Evolutionary conservation across 2,888 invertebrate genomes (phyloP).

Genomic region (Eurois occulta): DNA sequence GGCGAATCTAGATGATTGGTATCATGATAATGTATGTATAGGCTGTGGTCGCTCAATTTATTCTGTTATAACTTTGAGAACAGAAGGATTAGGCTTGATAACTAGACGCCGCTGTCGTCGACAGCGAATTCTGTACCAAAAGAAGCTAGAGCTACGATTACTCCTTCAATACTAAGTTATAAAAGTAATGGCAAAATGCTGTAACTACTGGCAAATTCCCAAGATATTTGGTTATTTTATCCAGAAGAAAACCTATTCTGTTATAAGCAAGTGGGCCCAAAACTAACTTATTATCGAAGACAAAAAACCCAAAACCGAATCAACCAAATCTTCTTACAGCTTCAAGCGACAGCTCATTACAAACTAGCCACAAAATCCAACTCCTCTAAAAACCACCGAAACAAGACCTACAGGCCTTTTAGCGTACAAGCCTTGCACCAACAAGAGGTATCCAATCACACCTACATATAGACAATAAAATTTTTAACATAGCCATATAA

Average conservation of each 20-base stretch:
- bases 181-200: not conserved
- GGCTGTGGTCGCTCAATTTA: not conserved
- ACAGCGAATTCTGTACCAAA: not conserved
- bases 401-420: slow-evolving; percentile 31
- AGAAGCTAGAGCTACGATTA: not conserved
- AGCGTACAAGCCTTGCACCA: slow-evolving; percentile 33
- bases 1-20: slow-evolving; percentile 7
- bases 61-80: not conserved
- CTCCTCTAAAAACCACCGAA: not conserved
- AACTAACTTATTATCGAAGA: slow-evolving; percentile 8
- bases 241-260: not conserved
- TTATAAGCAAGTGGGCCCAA: not conserved
- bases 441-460: slow-evolving; percentile 54
- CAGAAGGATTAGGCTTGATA: not conserved
- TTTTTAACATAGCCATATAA: slow-evolving; percentile 67
- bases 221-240: not conserved
- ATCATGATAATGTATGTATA: slow-evolving; percentile 6
- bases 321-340: slow-evolving; percentile 21
- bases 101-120: not conserved
- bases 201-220: not conserved
- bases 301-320: slow-evolving; percentile 15
- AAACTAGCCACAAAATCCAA: not conserved
- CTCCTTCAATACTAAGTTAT: not conserved
- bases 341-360: slow-evolving; percentile 16
- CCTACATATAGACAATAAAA: slow-evolving; percentile 64